Conservation (phyloP, 2,888 invertebrate species). For the Ennomos erosarius region DNA sequence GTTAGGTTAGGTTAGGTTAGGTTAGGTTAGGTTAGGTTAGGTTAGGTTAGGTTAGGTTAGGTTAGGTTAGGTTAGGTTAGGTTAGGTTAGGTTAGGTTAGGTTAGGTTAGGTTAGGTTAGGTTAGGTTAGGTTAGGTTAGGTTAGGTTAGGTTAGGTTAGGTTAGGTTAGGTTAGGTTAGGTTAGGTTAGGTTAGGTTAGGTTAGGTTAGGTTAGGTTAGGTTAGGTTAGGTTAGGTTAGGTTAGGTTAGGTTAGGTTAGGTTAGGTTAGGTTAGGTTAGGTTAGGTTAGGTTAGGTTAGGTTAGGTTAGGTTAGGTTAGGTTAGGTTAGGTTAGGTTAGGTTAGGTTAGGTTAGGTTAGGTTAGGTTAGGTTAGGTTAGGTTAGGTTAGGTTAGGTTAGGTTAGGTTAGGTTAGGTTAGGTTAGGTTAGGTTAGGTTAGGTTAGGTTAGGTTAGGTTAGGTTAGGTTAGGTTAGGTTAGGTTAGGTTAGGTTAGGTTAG, state of each 20-base stretch:
- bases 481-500: constrained; percentile 5
- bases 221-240: constrained; percentile 31
- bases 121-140: constrained; percentile 13
- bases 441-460: constrained; percentile 28
- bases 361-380: background rate
- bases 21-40: constrained; percentile 28
- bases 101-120: constrained; percentile 27
- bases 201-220: constrained; percentile 23
- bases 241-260: constrained; percentile 16
- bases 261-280: constrained; percentile 5
- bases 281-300: constrained; percentile 9
- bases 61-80: constrained; percentile 5
- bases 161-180: constrained; percentile 2
- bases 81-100: constrained; percentile 23
- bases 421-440: constrained; percentile 31
- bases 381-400: constrained; percentile 1
- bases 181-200: constrained; percentile 2
- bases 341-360: constrained; percentile 13
- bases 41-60: constrained; percentile 4
- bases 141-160: constrained; percentile 5
- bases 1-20: constrained; percentile 31
- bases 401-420: constrained; percentile 9
- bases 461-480: constrained; percentile 4
- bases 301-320: constrained; percentile 29
- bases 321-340: constrained; percentile 20